A percentile compares a stretch with the other conserved stretches of the same genome.
phyloP scores from a whole-genome alignment of 2,113 vertebrate species.

The Eubucco bourcierii region DNA sequence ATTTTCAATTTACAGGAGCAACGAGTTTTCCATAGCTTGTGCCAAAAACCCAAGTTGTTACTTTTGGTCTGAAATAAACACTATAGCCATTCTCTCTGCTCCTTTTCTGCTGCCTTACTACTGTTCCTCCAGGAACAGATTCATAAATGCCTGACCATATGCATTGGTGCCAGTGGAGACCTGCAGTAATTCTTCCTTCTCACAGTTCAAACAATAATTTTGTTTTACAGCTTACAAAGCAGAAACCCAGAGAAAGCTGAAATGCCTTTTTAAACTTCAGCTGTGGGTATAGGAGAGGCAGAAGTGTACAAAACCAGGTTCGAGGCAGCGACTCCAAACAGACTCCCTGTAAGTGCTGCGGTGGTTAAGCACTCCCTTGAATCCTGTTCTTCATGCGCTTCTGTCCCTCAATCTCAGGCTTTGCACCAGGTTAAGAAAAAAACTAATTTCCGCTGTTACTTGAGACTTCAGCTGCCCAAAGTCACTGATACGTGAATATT shows the following conservation, averaged over 20 bases:
- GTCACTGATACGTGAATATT: not conserved
- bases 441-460: not conserved
- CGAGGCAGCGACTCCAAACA: not conserved
- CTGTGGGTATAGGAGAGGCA: not conserved
- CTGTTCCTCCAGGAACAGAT: not conserved
- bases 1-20: not conserved
- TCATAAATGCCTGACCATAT: not conserved
- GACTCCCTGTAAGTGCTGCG: not conserved
- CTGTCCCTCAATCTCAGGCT: not conserved
- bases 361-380: not conserved
- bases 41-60: not conserved
- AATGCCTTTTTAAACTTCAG: not conserved
- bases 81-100: not conserved
- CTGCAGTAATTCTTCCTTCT: not conserved
- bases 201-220: not conserved
- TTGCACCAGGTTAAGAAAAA: not conserved
- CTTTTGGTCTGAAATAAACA: not conserved
- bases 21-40: conserved; percentile 28
- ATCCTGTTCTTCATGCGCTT: not conserved
- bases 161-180: not conserved
- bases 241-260: not conserved
- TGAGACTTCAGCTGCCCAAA: not conserved
- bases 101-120: not conserved
- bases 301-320: not conserved
- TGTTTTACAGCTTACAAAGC: not conserved